These are phyloP conservation scores for Eospalax fontanierii DNA, from an alignment of 2,797 vertebrate species.

Conservation along the genomic window DNA sequence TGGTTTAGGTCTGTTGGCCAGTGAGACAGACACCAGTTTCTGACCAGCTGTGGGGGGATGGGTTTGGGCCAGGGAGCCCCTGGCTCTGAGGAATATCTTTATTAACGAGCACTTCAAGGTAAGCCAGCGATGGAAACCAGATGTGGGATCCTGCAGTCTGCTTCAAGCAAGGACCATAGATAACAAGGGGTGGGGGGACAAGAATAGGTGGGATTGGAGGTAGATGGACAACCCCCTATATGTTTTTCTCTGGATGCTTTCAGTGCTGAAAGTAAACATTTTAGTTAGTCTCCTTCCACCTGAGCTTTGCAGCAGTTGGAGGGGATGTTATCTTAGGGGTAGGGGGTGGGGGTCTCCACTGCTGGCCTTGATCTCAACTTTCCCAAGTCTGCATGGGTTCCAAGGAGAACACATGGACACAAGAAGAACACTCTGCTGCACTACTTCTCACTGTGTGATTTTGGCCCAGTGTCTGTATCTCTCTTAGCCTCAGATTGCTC, in stretches of 20 bases:
- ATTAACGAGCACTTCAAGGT: slow-evolving; percentile 91
- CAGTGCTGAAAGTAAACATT: background rate
- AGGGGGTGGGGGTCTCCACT: background rate
- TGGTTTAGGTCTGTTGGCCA: background rate
- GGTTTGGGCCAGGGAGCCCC: slow-evolving; percentile 65
- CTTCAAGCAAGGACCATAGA: slow-evolving; percentile 77
- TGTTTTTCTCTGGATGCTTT: background rate
- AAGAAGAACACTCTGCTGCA: background rate
- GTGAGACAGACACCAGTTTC: background rate
- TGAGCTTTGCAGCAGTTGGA: background rate
- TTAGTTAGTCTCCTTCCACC: background rate
- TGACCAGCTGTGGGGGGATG: slow-evolving; percentile 2
- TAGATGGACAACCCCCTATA: background rate
- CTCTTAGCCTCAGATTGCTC: background rate
- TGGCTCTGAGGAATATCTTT: slow-evolving; percentile 89
- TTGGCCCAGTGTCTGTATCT: background rate
- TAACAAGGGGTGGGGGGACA: slow-evolving; percentile 75
- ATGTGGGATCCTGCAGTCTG: slow-evolving; percentile 86
- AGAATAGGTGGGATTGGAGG: background rate
- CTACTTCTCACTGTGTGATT: background rate
- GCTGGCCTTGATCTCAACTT: background rate
- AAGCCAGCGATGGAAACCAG: slow-evolving; percentile 89
- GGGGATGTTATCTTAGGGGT: background rate
- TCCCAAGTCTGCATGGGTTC: background rate
- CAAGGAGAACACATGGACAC: fast-evolving